Evolutionary conservation across 2,113 vertebrate species (phyloP).

Genomic region (Xyrauchen texanus): DNA sequence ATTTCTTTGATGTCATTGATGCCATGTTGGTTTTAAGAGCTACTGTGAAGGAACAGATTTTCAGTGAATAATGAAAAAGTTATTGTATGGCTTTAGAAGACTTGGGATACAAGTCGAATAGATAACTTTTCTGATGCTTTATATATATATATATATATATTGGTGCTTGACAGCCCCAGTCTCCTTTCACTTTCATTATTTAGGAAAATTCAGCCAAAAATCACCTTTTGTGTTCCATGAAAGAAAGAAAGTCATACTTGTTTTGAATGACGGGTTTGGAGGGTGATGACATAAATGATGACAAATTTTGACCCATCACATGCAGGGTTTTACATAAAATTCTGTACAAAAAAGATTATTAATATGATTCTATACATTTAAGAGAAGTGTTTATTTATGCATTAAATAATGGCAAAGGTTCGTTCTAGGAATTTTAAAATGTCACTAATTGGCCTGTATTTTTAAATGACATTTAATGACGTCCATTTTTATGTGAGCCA

Average conservation of each 20-base stretch:
- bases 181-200: neutral
- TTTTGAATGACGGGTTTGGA: neutral
- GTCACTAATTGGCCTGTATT: no score
- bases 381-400: neutral
- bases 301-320: constrained; percentile 5
- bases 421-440: no score
- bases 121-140: no score
- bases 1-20: no score
- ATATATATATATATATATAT: no score
- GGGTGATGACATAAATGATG: constrained; percentile 1
- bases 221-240: neutral
- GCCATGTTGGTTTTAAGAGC: no score
- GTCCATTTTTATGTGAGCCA: no score
- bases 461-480: no score
- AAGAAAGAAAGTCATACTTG: neutral
- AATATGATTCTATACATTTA: neutral
- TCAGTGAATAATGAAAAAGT: no score
- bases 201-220: neutral
- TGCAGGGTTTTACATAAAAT: constrained; percentile 7
- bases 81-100: no score
- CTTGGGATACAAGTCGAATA: no score
- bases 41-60: no score
- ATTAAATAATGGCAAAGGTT: neutral
- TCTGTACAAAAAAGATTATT: neutral
- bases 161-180: neutral